Percentiles rank a stretch among this genome's conserved stretches.
These are phyloP conservation scores for Molossus molossus DNA, from an alignment of 2,797 vertebrate genomes.

Conservation along the genomic window DNA sequence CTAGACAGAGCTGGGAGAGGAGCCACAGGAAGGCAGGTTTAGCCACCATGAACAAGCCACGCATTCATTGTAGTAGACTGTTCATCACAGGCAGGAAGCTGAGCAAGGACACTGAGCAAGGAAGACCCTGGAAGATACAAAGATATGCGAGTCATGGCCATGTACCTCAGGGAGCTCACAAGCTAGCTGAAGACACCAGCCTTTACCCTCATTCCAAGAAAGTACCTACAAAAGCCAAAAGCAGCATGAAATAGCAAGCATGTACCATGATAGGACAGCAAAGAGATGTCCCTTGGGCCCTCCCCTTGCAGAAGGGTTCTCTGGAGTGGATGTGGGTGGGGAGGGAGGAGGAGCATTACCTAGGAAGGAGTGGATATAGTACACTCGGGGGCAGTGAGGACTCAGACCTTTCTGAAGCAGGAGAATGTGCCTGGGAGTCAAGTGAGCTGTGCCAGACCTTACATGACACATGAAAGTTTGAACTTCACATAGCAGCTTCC, in stretches of 20 bases:
- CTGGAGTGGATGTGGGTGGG: neutral
- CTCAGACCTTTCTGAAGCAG: neutral
- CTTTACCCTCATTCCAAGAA: neutral
- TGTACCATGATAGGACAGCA: fast-evolving
- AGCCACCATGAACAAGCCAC: neutral
- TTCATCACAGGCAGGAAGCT: neutral
- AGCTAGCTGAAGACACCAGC: neutral
- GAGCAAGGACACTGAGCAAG: neutral
- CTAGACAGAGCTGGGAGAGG: neutral
- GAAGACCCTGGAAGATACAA: neutral
- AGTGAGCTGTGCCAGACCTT: neutral
- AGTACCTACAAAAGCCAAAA: neutral
- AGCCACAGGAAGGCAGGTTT: neutral
- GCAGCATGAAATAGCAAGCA: neutral
- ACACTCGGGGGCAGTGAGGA: neutral
- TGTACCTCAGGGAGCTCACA: neutral
- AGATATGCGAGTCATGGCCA: neutral
- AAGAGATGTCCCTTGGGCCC: neutral
- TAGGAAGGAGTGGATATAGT: neutral
- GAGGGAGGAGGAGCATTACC: neutral
- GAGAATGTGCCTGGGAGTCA: neutral
- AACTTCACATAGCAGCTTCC: neutral
- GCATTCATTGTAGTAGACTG: neutral
- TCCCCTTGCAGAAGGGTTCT: neutral
- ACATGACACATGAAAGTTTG: neutral